phyloP scores from a whole-genome alignment of 2,888 invertebrate genomes.

The Pheosia tremula region DNA sequence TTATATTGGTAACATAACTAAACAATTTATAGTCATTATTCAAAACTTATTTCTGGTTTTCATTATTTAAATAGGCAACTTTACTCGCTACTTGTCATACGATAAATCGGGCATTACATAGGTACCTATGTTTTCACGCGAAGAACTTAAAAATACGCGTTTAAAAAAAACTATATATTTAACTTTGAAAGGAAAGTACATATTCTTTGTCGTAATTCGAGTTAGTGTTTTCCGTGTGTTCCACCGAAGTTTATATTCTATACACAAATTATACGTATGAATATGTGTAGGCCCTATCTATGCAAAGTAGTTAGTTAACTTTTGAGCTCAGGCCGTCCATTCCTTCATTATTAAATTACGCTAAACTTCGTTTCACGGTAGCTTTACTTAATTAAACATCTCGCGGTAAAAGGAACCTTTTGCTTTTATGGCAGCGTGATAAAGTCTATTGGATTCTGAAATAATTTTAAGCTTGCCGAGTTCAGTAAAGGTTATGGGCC shows the following conservation, averaged over 20 bases:
- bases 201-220: background rate
- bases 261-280: background rate
- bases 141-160: too few species aligned
- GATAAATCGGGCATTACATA: too few species aligned
- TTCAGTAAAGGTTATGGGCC: conserved; percentile 6
- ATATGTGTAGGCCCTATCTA: background rate
- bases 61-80: too few species aligned
- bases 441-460: conserved; percentile 18
- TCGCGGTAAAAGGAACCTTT: conserved; percentile 24
- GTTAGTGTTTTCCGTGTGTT: background rate
- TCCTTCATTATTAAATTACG: conserved; percentile 36
- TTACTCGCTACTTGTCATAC: too few species aligned
- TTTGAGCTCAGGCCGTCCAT: conserved; percentile 22
- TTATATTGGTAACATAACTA: too few species aligned
- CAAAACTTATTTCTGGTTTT: too few species aligned
- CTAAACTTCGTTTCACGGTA: conserved; percentile 27
- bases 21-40: too few species aligned
- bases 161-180: too few species aligned
- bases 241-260: background rate
- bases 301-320: conserved; percentile 25
- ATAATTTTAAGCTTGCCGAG: conserved; percentile 13
- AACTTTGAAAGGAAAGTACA: too few species aligned
- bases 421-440: conserved; percentile 24
- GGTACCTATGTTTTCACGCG: too few species aligned
- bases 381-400: conserved; percentile 40